Conservation (phyloP, 2,113 vertebrate genomes). For the Gymnobelideus leadbeateri region DNA sequence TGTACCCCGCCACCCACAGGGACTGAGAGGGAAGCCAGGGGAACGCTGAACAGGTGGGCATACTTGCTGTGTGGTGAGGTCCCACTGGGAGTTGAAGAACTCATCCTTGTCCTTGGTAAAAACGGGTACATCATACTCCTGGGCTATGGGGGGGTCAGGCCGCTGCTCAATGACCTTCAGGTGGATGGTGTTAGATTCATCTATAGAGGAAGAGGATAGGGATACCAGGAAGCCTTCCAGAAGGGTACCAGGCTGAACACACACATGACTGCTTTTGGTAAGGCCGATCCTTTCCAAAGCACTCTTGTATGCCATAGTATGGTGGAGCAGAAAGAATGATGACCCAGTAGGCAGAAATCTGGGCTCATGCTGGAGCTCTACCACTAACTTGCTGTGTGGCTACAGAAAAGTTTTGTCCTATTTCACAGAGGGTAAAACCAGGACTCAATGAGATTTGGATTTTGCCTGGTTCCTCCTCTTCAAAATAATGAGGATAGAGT, state of each 20-base stretch:
- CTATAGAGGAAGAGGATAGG: conserved; percentile 76
- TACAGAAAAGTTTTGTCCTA: background rate
- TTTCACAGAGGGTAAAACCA: background rate
- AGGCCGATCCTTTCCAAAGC: background rate
- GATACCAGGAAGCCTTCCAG: background rate
- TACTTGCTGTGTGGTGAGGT: conserved; percentile 98
- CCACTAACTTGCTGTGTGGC: background rate
- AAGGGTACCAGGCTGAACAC: conserved; percentile 8
- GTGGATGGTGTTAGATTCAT: conserved; percentile 97
- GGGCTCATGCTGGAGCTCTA: background rate
- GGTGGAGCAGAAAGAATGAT: background rate
- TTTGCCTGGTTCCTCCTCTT: background rate
- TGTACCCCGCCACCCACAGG: background rate
- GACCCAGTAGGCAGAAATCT: background rate
- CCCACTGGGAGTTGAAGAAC: conserved; percentile 96
- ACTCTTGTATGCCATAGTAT: background rate
- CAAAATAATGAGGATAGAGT: background rate
- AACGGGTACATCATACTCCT: conserved; percentile 96
- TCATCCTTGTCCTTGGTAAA: conserved; percentile 96
- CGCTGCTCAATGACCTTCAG: conserved; percentile 95
- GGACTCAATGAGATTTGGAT: background rate
- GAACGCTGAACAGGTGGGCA: background rate
- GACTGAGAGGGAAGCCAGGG: background rate
- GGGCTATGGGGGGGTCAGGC: conserved; percentile 92
- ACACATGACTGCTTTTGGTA: background rate